phyloP scores from a whole-genome alignment of 64 coral and sea anemone species.

The Hydrozoanthus tunicans region DNA sequence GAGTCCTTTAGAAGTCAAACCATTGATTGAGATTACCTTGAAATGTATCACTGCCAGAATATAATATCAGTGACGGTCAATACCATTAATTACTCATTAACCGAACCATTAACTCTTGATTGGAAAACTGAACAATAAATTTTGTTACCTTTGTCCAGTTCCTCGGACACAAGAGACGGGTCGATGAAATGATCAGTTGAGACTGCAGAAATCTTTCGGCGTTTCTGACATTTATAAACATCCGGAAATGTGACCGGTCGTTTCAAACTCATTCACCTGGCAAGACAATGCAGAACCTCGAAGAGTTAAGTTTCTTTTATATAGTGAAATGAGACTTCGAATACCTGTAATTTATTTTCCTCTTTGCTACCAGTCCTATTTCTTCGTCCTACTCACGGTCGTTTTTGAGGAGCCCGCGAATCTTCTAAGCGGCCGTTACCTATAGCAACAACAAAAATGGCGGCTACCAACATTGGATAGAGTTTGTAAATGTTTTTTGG shows the following conservation, averaged over 20 bases:
- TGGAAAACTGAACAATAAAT: no score
- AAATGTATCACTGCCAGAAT: no score
- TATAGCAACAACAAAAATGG: constrained; percentile 43
- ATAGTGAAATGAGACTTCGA: not conserved
- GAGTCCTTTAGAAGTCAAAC: no score
- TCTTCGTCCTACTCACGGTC: not conserved
- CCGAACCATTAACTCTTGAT: no score
- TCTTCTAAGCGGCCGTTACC: not conserved
- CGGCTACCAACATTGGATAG: not conserved
- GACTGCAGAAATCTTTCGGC: not conserved
- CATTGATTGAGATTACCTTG: no score
- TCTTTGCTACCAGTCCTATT: constrained; percentile 8
- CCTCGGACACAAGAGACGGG: not conserved
- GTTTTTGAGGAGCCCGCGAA: constrained; percentile 21
- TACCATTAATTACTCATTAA: no score
- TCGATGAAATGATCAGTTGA: constrained; percentile 2
- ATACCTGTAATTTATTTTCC: constrained; percentile 1
- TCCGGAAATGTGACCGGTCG: constrained; percentile 38
- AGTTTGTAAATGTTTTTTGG: not conserved
- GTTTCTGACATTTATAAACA: constrained; percentile 47
- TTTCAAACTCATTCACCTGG: constrained; percentile 45
- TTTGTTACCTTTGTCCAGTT: constrained; percentile 9
- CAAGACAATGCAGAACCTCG: not conserved
- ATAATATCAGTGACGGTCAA: no score
- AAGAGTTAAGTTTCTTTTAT: not conserved